Evolutionary conservation across 2,888 invertebrate species (phyloP).

Genomic region (Shargacucullia verbasci): DNA sequence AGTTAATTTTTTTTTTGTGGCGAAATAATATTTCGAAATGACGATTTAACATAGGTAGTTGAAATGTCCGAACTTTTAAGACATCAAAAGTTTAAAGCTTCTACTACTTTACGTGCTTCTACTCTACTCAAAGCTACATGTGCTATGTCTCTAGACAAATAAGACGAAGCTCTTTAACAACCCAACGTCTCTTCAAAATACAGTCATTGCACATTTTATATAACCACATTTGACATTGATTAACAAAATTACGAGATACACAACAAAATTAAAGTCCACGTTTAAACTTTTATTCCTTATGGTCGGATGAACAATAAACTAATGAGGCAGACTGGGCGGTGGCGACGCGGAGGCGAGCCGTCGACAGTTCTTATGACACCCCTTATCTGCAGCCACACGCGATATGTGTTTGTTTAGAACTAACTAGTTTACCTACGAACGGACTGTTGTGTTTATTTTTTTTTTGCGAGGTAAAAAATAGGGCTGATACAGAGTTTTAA

Average conservation of each 20-base stretch:
- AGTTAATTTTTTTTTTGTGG: too few species aligned
- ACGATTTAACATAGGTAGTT: too few species aligned
- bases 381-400: constrained; percentile 84
- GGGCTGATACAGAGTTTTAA: not conserved
- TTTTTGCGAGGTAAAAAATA: constrained; percentile 26
- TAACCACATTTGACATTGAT: constrained; percentile 18
- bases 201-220: constrained; percentile 5
- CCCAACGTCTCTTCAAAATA: not conserved
- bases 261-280: constrained; percentile 47
- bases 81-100: too few species aligned
- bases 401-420: constrained; percentile 66
- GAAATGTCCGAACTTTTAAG: too few species aligned
- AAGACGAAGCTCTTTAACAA: too few species aligned
- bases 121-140: too few species aligned
- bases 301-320: constrained; percentile 83
- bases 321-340: constrained; percentile 76
- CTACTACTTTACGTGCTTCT: too few species aligned
- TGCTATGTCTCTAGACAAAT: too few species aligned
- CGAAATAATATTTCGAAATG: too few species aligned
- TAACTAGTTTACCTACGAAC: constrained; percentile 58
- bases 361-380: constrained; percentile 83
- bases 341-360: constrained; percentile 73
- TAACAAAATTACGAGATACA: constrained; percentile 22
- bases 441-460: constrained; percentile 40
- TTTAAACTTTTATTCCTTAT: constrained; percentile 67